phyloP scores from a whole-genome alignment of 2,888 invertebrate species.

The Keiferia lycopersicella region DNA sequence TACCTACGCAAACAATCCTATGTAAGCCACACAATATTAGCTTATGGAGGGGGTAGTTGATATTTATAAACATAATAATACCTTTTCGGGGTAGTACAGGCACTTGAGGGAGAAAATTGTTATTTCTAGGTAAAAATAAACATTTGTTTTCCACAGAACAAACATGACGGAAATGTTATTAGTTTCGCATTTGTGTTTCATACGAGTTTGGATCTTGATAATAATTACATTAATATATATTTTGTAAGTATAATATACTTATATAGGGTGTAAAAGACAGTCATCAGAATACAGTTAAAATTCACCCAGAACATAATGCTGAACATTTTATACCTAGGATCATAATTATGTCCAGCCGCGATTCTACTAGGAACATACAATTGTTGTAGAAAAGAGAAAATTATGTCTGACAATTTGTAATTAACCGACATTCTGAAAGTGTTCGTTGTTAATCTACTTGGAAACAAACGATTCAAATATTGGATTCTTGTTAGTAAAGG shows the following conservation, averaged over 20 bases:
- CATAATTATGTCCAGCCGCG: no score
- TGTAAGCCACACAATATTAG: conserved; percentile 30
- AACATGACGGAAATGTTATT: conserved; percentile 11
- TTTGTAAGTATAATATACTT: neutral
- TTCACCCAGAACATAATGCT: no score
- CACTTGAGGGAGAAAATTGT: conserved; percentile 5
- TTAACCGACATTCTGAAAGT: no score
- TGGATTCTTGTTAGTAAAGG: no score
- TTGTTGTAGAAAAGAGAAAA: no score
- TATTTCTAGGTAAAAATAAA: conserved; percentile 14
- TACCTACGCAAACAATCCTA: conserved; percentile 29
- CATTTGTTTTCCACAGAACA: conserved; percentile 15
- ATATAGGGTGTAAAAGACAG: no score
- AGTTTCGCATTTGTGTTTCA: neutral
- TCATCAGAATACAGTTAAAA: no score
- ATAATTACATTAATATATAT: neutral
- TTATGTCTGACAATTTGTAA: no score
- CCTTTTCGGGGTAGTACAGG: neutral
- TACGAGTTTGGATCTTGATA: neutral
- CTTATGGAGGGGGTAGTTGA: conserved; percentile 27
- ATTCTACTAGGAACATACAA: no score
- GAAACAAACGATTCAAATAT: no score
- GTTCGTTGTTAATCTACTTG: no score
- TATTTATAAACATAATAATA: conserved; percentile 28
- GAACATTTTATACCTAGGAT: no score